phyloP scores from a whole-genome alignment of 2,888 invertebrate genomes.

The Drosophila mayaguana region DNA sequence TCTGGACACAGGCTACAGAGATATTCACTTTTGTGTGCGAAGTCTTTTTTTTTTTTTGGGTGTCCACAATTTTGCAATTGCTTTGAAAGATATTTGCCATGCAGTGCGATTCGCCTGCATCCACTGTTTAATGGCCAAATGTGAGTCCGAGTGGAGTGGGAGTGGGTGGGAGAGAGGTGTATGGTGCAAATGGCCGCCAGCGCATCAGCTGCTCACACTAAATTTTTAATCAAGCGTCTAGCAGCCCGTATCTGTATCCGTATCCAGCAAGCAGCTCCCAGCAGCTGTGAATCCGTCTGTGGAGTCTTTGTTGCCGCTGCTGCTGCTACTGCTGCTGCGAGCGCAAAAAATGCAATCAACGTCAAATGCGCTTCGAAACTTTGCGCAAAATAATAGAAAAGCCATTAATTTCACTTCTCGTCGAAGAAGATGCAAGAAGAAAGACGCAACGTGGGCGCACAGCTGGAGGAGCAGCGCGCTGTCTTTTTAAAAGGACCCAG shows the following conservation, averaged over 20 bases:
- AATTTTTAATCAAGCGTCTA: slow-evolving; percentile 76
- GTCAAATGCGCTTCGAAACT: slow-evolving; percentile 80
- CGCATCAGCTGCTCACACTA: slow-evolving; percentile 66
- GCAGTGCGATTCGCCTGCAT: slow-evolving; percentile 23
- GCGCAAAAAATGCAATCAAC: slow-evolving; percentile 77
- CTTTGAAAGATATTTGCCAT: slow-evolving; percentile 45
- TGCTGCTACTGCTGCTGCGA: slow-evolving; percentile 39
- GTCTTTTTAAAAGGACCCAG: slow-evolving; percentile 23
- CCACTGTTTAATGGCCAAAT: slow-evolving; percentile 52
- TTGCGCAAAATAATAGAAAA: slow-evolving; percentile 78
- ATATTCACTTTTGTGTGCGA: slow-evolving; percentile 22
- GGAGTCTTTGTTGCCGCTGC: slow-evolving; percentile 42
- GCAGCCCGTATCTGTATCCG: slow-evolving; percentile 39
- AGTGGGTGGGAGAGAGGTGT: not conserved
- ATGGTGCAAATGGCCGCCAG: slow-evolving; percentile 63
- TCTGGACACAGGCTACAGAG: slow-evolving; percentile 28
- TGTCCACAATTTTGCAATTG: slow-evolving; percentile 56
- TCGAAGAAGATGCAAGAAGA: slow-evolving; percentile 62
- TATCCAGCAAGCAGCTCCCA: slow-evolving; percentile 32
- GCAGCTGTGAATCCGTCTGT: slow-evolving; percentile 67
- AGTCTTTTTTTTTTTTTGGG: not conserved
- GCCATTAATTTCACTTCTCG: slow-evolving; percentile 80
- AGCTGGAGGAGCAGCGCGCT: slow-evolving; percentile 19
- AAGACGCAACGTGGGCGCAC: slow-evolving; percentile 2
- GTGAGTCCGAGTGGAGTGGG: not conserved